Conservation (phyloP, 2,113 vertebrate genomes). For the Xerus inauris region DNA sequence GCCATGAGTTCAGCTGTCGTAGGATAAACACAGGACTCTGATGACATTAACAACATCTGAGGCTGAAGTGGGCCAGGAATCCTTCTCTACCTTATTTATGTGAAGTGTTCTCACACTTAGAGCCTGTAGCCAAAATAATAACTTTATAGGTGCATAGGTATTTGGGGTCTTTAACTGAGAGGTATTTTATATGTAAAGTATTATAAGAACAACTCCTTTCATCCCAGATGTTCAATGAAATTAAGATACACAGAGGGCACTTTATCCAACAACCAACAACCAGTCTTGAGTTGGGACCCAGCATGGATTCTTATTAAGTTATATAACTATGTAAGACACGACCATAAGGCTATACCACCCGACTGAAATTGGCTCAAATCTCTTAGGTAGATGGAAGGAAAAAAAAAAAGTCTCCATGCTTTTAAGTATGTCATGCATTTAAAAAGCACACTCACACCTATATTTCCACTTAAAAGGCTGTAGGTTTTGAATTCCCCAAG, state of each 20-base stretch:
- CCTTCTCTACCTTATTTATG: constrained; percentile 66
- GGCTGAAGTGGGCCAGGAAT: constrained; percentile 45
- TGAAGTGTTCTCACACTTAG: constrained; percentile 61
- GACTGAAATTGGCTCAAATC: constrained; percentile 10
- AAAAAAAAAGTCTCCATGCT: constrained; percentile 57
- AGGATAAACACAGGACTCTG: constrained; percentile 73
- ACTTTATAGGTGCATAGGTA: constrained; percentile 62
- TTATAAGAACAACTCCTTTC: constrained; percentile 67
- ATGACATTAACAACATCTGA: constrained; percentile 80
- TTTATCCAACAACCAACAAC: constrained; percentile 53
- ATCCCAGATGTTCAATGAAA: constrained; percentile 71
- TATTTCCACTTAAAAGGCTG: constrained; percentile 50
- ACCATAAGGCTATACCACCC: constrained; percentile 25
- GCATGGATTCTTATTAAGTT: constrained; percentile 65
- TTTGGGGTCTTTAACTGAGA: constrained; percentile 60
- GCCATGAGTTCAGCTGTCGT: constrained; percentile 53
- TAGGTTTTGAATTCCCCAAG: constrained; percentile 56
- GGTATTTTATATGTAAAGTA: constrained; percentile 50
- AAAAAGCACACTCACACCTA: constrained; percentile 50
- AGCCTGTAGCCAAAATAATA: constrained; percentile 66
- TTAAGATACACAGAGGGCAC: constrained; percentile 67
- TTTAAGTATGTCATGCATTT: constrained; percentile 61
- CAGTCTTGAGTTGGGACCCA: constrained; percentile 29
- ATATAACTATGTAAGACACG: constrained; percentile 65
- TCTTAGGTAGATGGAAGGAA: constrained; percentile 54